Conservation (phyloP, 2,888 invertebrate species). For the Gryllus longicercus region DNA sequence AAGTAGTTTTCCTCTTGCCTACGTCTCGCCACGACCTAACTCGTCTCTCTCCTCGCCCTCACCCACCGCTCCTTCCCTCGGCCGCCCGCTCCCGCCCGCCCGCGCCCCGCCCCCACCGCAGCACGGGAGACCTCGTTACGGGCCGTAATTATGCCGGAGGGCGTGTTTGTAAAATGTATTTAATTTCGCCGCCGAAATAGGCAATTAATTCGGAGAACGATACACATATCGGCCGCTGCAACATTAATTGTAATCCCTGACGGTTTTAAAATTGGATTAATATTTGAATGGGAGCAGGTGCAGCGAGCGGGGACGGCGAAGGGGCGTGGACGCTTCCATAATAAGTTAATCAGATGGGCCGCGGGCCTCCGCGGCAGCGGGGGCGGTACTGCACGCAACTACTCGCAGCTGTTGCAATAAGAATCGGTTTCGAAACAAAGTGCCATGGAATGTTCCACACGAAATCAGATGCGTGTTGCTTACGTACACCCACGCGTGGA, state of each 20-base stretch:
- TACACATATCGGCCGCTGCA: not conserved
- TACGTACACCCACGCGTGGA: no score
- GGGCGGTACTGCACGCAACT: no score
- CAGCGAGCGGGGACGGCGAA: not conserved
- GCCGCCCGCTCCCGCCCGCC: not conserved
- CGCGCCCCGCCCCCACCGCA: not conserved
- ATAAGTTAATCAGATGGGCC: no score
- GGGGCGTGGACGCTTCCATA: no score
- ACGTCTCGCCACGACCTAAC: not conserved
- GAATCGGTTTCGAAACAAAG: no score
- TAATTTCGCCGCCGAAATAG: not conserved
- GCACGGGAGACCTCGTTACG: not conserved
- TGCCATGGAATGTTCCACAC: no score
- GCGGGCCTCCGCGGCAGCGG: no score
- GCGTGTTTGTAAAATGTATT: constrained; percentile 17
- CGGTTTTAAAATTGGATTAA: constrained; percentile 1
- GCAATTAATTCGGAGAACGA: constrained; percentile 1
- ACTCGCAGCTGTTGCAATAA: no score
- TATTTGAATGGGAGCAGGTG: constrained; percentile 4
- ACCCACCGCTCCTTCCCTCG: not conserved
- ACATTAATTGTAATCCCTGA: constrained; percentile 17
- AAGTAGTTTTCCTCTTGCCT: no score
- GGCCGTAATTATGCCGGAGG: not conserved
- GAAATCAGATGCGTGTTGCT: no score
- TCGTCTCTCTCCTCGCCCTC: not conserved